phyloP scores from a whole-genome alignment of 2,113 vertebrate species.

The Tetraodon nigroviridis region DNA sequence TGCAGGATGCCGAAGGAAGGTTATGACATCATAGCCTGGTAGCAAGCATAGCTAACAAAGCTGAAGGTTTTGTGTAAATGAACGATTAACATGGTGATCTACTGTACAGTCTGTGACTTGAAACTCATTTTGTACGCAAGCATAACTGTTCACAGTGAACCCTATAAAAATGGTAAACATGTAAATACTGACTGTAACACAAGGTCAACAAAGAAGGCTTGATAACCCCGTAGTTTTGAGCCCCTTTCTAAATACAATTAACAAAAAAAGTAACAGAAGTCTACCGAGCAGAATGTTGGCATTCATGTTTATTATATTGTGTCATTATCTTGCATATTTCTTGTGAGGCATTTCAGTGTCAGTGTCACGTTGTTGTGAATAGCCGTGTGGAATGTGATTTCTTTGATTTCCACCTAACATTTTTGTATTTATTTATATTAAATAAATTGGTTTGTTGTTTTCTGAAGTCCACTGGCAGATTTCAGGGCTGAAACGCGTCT shows the following conservation, averaged over 20 bases:
- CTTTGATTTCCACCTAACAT: conserved; percentile 40
- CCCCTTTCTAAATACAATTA: not conserved
- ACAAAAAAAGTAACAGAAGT: not conserved
- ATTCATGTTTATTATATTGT: not conserved
- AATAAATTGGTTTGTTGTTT: conserved; percentile 41
- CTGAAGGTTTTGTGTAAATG: conserved; percentile 2
- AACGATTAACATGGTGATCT: conserved; percentile 15
- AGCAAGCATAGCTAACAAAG: conserved; percentile 23
- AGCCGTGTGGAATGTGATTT: conserved; percentile 32
- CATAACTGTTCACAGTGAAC: conserved; percentile 15
- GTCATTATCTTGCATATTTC: not conserved
- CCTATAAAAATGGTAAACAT: not conserved
- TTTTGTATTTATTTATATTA: conserved; percentile 63
- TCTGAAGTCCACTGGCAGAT: not conserved
- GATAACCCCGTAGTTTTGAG: not conserved
- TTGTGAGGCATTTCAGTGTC: conserved; percentile 47
- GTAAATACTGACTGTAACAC: conserved; percentile 29
- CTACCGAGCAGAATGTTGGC: not conserved
- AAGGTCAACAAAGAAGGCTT: conserved; percentile 1
- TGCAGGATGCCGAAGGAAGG: conserved; percentile 9
- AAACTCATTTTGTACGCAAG: conserved; percentile 1
- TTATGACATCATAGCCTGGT: conserved; percentile 7
- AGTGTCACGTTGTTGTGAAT: conserved; percentile 32
- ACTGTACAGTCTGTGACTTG: conserved; percentile 2
- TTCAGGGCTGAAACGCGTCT: not conserved